Percentiles rank a stretch among this genome's conserved stretches.
phyloP scores from a whole-genome alignment of 2,113 vertebrate genomes.

The Tachycineta bicolor region DNA sequence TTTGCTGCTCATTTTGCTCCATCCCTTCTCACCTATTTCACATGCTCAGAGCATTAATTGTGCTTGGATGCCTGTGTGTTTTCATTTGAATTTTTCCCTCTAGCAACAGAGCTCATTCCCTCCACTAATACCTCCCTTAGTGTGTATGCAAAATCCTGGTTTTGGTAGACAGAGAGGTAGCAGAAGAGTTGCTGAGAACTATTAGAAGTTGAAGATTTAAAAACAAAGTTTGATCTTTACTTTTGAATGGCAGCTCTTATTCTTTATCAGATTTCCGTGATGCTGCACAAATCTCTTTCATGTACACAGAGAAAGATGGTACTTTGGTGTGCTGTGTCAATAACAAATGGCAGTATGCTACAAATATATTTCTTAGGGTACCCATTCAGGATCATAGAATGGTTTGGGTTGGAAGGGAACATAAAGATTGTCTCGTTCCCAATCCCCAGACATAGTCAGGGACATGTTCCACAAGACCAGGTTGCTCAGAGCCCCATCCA shows the following conservation, averaged over 20 bases:
- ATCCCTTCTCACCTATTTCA: background rate
- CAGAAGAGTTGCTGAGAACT: background rate
- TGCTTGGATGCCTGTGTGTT: background rate
- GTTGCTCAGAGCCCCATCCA: background rate
- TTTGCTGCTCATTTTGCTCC: background rate
- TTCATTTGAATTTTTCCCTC: background rate
- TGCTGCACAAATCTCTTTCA: background rate
- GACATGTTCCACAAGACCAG: too few species aligned
- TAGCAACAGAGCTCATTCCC: background rate
- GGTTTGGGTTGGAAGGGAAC: background rate
- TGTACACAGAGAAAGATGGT: background rate
- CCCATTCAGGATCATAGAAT: background rate
- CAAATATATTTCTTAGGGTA: background rate
- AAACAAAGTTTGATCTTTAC: background rate
- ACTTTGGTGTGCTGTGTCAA: background rate
- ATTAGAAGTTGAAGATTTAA: background rate
- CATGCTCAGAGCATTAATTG: background rate
- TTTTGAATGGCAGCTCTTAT: background rate
- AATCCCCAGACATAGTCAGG: accelerated
- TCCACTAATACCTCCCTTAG: background rate
- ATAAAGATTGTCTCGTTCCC: background rate
- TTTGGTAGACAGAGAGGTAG: background rate
- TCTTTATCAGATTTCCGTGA: background rate
- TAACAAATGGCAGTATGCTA: background rate
- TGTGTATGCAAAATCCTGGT: background rate